Evolutionary conservation across 2,113 vertebrate species (phyloP).

Genomic region (Poicephalus meyeri): DNA sequence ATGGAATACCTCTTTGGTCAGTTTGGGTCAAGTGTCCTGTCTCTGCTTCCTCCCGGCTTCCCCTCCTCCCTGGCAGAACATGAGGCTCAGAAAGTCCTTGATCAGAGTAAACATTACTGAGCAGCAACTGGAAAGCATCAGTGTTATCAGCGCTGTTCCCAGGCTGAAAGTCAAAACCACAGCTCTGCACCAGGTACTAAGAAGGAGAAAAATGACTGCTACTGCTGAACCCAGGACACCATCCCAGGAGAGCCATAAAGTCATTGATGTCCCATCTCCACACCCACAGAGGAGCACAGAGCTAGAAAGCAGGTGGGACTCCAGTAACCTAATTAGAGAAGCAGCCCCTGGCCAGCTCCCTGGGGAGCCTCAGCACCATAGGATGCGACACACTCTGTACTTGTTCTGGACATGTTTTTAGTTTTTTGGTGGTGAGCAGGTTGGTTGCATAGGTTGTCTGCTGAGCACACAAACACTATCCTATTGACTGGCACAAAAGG

Average conservation of each 20-base stretch:
- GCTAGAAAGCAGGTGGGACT: not conserved
- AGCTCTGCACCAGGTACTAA: no score
- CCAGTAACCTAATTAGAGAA: not conserved
- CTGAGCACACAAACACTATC: not conserved
- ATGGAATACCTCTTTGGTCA: no score
- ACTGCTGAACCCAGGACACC: no score
- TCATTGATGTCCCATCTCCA: not conserved
- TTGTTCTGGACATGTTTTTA: not conserved
- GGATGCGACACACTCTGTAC: fast-evolving
- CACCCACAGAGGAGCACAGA: not conserved
- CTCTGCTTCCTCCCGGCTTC: no score
- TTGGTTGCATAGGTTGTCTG: not conserved
- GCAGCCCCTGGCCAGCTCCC: not conserved
- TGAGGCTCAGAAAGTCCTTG: no score
- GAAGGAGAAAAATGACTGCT: no score
- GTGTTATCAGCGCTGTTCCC: no score
- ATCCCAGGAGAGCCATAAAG: not conserved
- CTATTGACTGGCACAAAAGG: fast-evolving
- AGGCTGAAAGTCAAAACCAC: no score
- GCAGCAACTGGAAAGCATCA: no score
- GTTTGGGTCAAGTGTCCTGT: no score
- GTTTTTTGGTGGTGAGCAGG: not conserved
- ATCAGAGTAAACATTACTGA: no score
- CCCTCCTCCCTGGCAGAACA: no score
- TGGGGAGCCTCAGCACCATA: not conserved